A percentile compares a stretch with the other conserved stretches of the same genome.
These are phyloP conservation scores for Iphiclides podalirius DNA, from an alignment of 2,888 invertebrate species.

Conservation along the genomic window DNA sequence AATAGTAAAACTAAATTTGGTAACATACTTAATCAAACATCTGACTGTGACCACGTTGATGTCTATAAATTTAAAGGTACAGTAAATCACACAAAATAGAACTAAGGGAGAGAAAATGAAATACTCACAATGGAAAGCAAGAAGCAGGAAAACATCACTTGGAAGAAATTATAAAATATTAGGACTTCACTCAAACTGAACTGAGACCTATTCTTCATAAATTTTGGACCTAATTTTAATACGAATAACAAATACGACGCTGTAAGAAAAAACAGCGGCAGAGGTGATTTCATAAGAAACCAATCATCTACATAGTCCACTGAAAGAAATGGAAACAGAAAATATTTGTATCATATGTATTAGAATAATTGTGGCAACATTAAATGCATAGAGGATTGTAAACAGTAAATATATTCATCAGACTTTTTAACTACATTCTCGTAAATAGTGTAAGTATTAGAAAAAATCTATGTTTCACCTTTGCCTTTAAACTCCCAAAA, in stretches of 20 bases:
- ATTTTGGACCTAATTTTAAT: conserved; percentile 82
- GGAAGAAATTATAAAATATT: conserved; percentile 82
- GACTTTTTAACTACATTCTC: too few relatives aligned
- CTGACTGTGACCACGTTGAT: too few relatives aligned
- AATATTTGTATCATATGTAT: too few relatives aligned
- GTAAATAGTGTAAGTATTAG: too few relatives aligned
- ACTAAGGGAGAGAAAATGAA: too few relatives aligned
- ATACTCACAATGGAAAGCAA: conserved; percentile 71
- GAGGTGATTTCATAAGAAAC: conserved; percentile 83
- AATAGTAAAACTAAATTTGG: neutral
- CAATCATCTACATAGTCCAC: conserved; percentile 58
- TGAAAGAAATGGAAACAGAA: conserved; percentile 29
- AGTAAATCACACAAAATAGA: too few relatives aligned
- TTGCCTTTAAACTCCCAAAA: conserved; percentile 18
- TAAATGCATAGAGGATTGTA: too few relatives aligned
- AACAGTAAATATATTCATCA: too few relatives aligned
- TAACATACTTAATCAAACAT: conserved; percentile 1
- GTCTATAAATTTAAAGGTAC: too few relatives aligned
- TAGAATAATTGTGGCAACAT: too few relatives aligned
- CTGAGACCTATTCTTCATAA: conserved; percentile 83
- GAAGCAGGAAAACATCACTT: conserved; percentile 79
- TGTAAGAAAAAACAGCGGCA: conserved; percentile 78
- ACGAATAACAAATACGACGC: conserved; percentile 84
- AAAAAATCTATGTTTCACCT: neutral
- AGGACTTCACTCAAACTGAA: conserved; percentile 80